Conservation (phyloP, 2,797 vertebrate species). For the Rhinatrema bivittatum region DNA sequence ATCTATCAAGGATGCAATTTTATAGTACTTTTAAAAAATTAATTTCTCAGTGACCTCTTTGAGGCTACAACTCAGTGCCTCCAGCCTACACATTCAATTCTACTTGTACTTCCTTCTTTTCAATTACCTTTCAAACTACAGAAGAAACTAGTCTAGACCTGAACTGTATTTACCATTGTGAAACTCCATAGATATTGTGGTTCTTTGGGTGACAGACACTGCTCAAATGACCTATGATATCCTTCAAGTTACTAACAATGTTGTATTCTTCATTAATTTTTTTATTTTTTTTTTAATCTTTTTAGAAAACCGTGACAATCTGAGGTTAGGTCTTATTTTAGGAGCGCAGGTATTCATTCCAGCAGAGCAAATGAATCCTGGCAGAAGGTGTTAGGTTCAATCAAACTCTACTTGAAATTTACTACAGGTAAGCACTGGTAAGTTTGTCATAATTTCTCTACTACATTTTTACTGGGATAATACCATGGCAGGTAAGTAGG, state of each 20-base stretch:
- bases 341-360: too few relatives aligned
- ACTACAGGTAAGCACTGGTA: too few relatives aligned
- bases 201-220: slow-evolving; percentile 21
- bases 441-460: too few relatives aligned
- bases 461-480: too few relatives aligned
- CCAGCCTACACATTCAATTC: slow-evolving; percentile 77
- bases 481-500: too few relatives aligned
- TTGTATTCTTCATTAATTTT: too few relatives aligned
- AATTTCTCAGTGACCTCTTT: slow-evolving; percentile 84
- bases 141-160: slow-evolving; percentile 52
- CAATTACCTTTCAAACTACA: slow-evolving; percentile 79
- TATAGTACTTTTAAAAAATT: slow-evolving; percentile 84
- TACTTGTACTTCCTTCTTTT: slow-evolving; percentile 74
- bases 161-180: slow-evolving; percentile 62
- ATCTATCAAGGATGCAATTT: slow-evolving; percentile 86
- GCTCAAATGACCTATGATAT: slow-evolving; percentile 36
- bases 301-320: too few relatives aligned
- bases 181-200: slow-evolving; percentile 52
- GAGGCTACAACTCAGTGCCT: slow-evolving; percentile 69
- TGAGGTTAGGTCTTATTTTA: too few relatives aligned
- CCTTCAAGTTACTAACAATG: slow-evolving; percentile 31
- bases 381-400: too few relatives aligned
- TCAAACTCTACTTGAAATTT: too few relatives aligned
- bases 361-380: too few relatives aligned
- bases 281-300: too few relatives aligned